Percentiles rank a stretch among this genome's conserved stretches.
Evolutionary conservation across 2,888 invertebrate genomes (phyloP).

Genomic region (Athrips mouffetella): DNA sequence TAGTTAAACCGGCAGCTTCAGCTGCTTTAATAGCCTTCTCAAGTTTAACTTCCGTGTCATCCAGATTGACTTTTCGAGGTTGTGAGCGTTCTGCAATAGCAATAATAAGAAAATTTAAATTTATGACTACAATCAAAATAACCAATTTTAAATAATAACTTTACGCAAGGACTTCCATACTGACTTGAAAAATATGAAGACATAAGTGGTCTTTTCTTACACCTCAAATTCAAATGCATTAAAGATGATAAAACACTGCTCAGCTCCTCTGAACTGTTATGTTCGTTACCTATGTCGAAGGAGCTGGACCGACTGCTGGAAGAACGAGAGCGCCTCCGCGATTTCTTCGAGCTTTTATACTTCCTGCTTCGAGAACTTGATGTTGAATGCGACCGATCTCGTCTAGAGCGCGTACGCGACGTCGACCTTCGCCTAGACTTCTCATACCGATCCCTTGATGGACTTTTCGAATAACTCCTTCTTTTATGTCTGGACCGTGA

Average conservation of each 20-base stretch:
- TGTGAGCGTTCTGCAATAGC: slow-evolving; percentile 44
- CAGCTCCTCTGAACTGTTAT: slow-evolving; percentile 13
- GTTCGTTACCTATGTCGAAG: slow-evolving; percentile 53
- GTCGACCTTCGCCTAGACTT: slow-evolving; percentile 55
- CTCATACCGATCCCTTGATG: slow-evolving; percentile 64
- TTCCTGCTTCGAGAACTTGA: slow-evolving; percentile 56
- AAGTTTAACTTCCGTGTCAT: slow-evolving; percentile 67
- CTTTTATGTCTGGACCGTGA: slow-evolving; percentile 53
- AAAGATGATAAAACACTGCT: slow-evolving; percentile 12
- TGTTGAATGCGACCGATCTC: slow-evolving; percentile 52
- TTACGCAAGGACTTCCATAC: not conserved
- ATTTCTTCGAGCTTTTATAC: slow-evolving; percentile 52
- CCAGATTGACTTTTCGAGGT: slow-evolving; percentile 41
- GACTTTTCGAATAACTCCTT: slow-evolving; percentile 62
- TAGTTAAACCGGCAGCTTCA: slow-evolving; percentile 68
- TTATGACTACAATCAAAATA: too few species aligned
- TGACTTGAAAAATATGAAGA: slow-evolving; percentile 12
- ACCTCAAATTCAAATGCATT: slow-evolving; percentile 11
- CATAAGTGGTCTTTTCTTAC: slow-evolving; percentile 8
- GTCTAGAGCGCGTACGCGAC: slow-evolving; percentile 52
- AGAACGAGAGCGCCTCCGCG: slow-evolving; percentile 42
- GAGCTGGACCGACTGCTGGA: slow-evolving; percentile 61
- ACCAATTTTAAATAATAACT: slow-evolving; percentile 13
- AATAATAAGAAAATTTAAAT: slow-evolving; percentile 2
- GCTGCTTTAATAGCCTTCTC: slow-evolving; percentile 73